Conservation (phyloP, 2,797 vertebrate genomes). For the Chiroxiphia lanceolata region DNA sequence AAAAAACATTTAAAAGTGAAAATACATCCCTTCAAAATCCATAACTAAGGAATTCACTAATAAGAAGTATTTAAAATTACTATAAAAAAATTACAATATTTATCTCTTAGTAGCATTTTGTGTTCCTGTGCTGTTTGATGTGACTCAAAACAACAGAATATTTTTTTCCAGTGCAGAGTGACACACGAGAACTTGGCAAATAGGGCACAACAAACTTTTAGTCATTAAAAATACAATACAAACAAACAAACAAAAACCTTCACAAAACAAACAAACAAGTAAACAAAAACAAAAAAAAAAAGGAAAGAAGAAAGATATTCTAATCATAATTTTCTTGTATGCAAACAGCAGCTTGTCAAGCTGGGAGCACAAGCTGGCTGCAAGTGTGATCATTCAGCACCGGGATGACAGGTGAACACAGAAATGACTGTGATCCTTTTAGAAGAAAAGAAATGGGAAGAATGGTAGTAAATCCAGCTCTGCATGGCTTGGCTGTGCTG, state of each 20-base stretch:
- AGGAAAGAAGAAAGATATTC: not conserved
- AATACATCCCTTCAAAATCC: not conserved
- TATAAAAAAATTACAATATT: not conserved
- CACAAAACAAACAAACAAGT: too few relatives aligned
- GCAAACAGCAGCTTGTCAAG: not conserved
- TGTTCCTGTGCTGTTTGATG: not conserved
- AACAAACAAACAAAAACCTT: too few relatives aligned
- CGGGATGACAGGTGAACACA: not conserved
- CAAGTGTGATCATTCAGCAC: not conserved
- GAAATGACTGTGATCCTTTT: fast-evolving
- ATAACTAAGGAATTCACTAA: not conserved
- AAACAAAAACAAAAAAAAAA: not conserved
- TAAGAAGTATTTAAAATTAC: not conserved
- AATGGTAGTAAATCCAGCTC: not conserved
- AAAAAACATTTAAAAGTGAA: not conserved
- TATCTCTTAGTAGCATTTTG: not conserved
- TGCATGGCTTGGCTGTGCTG: not conserved
- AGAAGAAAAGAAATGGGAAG: not conserved
- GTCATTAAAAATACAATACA: not conserved
- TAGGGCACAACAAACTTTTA: not conserved
- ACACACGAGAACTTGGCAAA: not conserved
- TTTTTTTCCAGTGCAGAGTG: not conserved
- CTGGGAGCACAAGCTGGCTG: not conserved
- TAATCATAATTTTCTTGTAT: not conserved
- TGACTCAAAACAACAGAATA: not conserved